These are phyloP conservation scores for Drosophila sucinea DNA, from an alignment of 1,140 invertebrate genomes.

Conservation along the genomic window DNA sequence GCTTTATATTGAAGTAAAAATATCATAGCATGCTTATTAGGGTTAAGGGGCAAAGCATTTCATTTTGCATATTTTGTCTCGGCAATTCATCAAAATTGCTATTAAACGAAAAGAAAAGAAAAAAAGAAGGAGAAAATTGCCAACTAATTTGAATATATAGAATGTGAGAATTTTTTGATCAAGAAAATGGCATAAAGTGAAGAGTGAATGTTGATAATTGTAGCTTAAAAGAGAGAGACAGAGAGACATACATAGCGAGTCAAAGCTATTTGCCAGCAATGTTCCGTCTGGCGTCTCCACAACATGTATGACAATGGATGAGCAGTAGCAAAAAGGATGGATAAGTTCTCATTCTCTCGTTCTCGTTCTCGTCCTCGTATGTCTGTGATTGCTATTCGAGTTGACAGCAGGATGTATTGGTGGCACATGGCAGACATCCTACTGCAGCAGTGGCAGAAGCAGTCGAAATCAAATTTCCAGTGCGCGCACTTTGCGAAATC, in stretches of 20 bases:
- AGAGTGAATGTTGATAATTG: constrained; percentile 12
- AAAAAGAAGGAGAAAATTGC: neutral
- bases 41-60: neutral
- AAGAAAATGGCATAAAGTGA: constrained; percentile 7
- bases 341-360: neutral
- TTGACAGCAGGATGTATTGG: constrained; percentile 56
- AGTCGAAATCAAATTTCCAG: constrained; percentile 61
- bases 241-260: neutral
- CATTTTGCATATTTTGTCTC: neutral
- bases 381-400: constrained; percentile 41
- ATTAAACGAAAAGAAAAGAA: neutral
- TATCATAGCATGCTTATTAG: neutral
- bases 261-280: constrained; percentile 20
- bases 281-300: constrained; percentile 14
- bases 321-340: neutral
- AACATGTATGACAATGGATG: constrained; percentile 18
- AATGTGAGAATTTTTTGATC: constrained; percentile 16
- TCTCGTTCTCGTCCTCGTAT: constrained; percentile 1
- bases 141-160: constrained; percentile 5
- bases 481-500: constrained; percentile 61
- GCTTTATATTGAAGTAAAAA: too few relatives aligned
- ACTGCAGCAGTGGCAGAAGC: constrained; percentile 26
- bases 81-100: neutral
- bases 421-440: constrained; percentile 26
- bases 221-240: constrained; percentile 21